phyloP scores from a whole-genome alignment of 2,797 vertebrate species.

The Lithobates sylvaticus region DNA sequence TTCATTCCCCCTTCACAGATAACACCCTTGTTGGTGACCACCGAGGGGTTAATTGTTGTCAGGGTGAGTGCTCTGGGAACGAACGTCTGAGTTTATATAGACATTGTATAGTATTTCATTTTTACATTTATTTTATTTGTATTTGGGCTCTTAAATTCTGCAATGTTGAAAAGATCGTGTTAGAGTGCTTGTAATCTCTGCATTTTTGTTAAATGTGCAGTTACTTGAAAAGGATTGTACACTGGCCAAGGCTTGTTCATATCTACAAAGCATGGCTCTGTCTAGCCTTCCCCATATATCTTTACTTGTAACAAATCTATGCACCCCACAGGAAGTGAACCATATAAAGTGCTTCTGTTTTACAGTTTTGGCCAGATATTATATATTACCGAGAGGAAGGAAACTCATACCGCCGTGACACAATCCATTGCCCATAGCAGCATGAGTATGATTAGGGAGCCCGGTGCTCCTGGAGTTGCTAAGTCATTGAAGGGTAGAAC shows the following conservation, averaged over 20 bases:
- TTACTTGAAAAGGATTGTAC: slow-evolving; percentile 37
- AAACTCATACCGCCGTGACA: slow-evolving; percentile 53
- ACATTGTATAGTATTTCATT: too few relatives aligned
- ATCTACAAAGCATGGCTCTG: slow-evolving; percentile 53
- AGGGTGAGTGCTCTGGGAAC: too few relatives aligned
- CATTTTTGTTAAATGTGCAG: slow-evolving; percentile 38
- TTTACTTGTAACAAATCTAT: slow-evolving; percentile 49
- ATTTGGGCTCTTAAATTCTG: neutral
- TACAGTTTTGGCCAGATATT: slow-evolving; percentile 53
- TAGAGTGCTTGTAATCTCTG: slow-evolving; percentile 12
- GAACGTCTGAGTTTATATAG: too few relatives aligned
- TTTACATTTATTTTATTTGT: too few relatives aligned
- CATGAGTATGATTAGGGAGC: slow-evolving; percentile 57
- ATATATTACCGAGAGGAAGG: slow-evolving; percentile 54
- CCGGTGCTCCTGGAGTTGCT: slow-evolving; percentile 34
- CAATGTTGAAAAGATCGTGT: neutral
- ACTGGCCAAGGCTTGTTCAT: slow-evolving; percentile 25
- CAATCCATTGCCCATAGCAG: slow-evolving; percentile 58
- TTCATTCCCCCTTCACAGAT: too few relatives aligned
- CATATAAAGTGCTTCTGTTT: slow-evolving; percentile 61
- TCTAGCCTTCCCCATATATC: slow-evolving; percentile 55
- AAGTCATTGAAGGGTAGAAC: slow-evolving; percentile 55
- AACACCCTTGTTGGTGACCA: too few relatives aligned
- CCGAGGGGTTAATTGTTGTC: too few relatives aligned
- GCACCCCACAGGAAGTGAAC: slow-evolving; percentile 48